A percentile compares a stretch with the other conserved stretches of the same genome.
Evolutionary conservation across 2,888 invertebrate genomes (phyloP).

Genomic region (Hanleya hanleyi): DNA sequence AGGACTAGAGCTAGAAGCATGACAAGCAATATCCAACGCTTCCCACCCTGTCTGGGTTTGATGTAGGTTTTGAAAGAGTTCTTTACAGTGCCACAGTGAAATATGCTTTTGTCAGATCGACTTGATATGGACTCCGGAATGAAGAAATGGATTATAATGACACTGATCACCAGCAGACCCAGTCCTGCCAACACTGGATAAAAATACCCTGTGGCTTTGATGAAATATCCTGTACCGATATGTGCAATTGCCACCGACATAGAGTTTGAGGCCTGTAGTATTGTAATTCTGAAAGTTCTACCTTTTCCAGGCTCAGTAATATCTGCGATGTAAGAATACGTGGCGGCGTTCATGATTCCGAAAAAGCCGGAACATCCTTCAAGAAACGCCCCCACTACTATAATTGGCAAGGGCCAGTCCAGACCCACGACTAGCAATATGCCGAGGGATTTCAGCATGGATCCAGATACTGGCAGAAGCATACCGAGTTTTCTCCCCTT

Average conservation of each 20-base stretch:
- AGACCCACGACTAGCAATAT: not conserved
- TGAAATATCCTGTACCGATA: constrained; percentile 35
- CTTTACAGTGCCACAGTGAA: not conserved
- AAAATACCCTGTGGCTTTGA: constrained; percentile 34
- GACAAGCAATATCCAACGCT: not conserved
- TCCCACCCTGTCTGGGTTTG: not conserved
- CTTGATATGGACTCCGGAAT: constrained; percentile 37
- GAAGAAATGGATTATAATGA: constrained; percentile 19
- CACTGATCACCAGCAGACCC: constrained; percentile 4
- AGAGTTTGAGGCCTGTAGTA: constrained; percentile 34
- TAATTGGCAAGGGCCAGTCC: not conserved
- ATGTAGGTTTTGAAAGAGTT: not conserved
- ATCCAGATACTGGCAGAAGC: not conserved
- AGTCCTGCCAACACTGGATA: constrained; percentile 29
- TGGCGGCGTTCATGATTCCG: constrained; percentile 31
- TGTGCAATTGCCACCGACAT: constrained; percentile 13
- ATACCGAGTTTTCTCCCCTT: not conserved
- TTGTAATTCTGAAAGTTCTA: constrained; percentile 32
- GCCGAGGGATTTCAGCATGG: not conserved
- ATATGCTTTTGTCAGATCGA: constrained; percentile 11
- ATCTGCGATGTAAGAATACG: constrained; percentile 40
- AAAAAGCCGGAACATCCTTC: constrained; percentile 43
- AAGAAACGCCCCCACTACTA: constrained; percentile 29
- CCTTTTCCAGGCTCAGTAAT: constrained; percentile 28
- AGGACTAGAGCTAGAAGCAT: constrained; percentile 2